Evolutionary conservation across 2,797 vertebrate genomes (phyloP).

Genomic region (Numenius phaeopus): DNA sequence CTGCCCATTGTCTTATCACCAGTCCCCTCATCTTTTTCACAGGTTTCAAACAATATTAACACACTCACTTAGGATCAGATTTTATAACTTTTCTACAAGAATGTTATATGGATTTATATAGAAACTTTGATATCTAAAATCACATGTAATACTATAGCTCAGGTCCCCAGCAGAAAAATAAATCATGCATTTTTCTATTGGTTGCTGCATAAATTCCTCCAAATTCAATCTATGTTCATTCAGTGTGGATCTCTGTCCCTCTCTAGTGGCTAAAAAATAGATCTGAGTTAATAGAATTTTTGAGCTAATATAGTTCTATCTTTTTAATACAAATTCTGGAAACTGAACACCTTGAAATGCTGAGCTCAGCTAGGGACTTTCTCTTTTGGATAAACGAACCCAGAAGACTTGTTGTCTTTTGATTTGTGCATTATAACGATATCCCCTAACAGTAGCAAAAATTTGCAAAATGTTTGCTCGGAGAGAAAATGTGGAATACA

Average conservation of each 20-base stretch:
- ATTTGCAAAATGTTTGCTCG: background rate
- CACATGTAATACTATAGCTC: background rate
- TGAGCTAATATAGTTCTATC: background rate
- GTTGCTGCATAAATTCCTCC: constrained; percentile 1
- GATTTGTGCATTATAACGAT: background rate
- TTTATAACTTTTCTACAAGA: background rate
- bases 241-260: constrained; percentile 53
- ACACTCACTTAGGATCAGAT: background rate
- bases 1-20: background rate
- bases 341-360: background rate
- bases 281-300: background rate
- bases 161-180: background rate
- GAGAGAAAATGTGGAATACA: background rate
- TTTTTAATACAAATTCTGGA: background rate
- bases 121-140: background rate
- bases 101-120: background rate
- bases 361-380: background rate
- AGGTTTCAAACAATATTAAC: background rate
- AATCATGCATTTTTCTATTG: background rate
- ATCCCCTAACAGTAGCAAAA: background rate
- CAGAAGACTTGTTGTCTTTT: background rate
- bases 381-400: background rate
- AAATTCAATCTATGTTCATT: background rate
- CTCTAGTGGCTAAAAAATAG: constrained; percentile 59
- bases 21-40: background rate